phyloP scores from a whole-genome alignment of 2,797 vertebrate genomes.

The Hippoglossus hippoglossus region DNA sequence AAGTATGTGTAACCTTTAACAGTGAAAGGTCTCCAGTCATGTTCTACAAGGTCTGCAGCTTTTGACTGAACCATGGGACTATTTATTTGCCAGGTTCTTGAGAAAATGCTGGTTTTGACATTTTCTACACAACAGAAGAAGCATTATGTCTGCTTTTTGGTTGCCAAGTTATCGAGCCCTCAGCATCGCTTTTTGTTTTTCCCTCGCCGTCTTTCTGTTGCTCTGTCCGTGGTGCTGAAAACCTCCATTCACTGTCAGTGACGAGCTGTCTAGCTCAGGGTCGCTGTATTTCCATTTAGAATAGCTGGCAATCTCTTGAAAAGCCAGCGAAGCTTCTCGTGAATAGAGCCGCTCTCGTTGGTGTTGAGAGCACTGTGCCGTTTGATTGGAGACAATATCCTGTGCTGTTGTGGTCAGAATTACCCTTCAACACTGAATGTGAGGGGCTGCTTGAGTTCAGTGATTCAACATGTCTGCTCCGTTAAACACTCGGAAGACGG shows the following conservation, averaged over 20 bases:
- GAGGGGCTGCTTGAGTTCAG: not conserved
- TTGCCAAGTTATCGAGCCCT: not conserved
- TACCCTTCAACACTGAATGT: constrained; percentile 11
- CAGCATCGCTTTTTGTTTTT: constrained; percentile 8
- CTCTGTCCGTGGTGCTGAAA: constrained; percentile 70
- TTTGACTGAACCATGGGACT: not conserved
- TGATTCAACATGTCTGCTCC: constrained; percentile 5
- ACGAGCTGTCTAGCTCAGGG: constrained; percentile 10
- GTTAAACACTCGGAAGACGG: not conserved
- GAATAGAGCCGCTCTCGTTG: constrained; percentile 3
- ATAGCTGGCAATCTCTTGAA: not conserved
- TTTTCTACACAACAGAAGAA: constrained; percentile 20
- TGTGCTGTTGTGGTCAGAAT: constrained; percentile 18
- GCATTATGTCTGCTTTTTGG: not conserved
- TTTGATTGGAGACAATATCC: constrained; percentile 8
- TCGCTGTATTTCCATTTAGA: constrained; percentile 38
- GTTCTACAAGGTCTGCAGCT: not conserved
- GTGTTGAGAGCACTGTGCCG: not conserved
- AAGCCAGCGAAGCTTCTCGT: constrained; percentile 12
- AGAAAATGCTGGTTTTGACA: constrained; percentile 13
- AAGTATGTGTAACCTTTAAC: not conserved
- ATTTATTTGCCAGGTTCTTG: not conserved
- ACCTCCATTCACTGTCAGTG: constrained; percentile 16
- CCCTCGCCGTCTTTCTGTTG: not conserved
- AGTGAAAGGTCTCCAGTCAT: constrained; percentile 4